Evolutionary conservation across 2,797 vertebrate species (phyloP).

Genomic region (Furcifer pardalis): DNA sequence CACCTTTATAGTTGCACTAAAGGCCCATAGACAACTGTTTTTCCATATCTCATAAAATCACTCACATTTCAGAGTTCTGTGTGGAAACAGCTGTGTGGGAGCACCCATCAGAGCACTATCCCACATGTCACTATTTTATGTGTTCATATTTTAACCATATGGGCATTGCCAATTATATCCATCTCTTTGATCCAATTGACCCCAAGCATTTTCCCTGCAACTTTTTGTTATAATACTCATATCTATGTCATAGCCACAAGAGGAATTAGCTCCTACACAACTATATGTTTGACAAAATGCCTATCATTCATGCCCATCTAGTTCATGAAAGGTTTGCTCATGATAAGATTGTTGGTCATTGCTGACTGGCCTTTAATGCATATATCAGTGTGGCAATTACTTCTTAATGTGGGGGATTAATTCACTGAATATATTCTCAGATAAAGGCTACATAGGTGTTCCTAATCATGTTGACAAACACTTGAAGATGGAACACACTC

Average conservation of each 20-base stretch:
- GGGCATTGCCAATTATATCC: neutral
- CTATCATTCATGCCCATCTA: neutral
- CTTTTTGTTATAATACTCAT: neutral
- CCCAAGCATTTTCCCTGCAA: neutral
- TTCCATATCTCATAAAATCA: neutral
- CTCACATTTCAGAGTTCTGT: neutral
- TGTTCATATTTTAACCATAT: neutral
- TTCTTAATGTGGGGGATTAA: too few species aligned
- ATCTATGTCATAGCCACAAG: neutral
- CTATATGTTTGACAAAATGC: neutral
- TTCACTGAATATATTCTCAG: too few species aligned
- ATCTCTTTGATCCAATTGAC: neutral
- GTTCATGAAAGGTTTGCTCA: neutral
- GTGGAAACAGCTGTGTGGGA: neutral
- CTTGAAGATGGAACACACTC: too few species aligned
- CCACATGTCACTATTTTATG: neutral
- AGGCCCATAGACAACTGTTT: neutral
- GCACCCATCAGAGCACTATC: neutral
- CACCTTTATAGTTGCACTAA: slow-evolving; percentile 8
- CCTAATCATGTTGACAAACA: too few species aligned
- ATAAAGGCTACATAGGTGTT: too few species aligned
- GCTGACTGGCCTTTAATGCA: neutral
- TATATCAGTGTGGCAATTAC: neutral
- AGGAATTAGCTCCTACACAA: neutral
- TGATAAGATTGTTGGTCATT: neutral